A percentile compares a stretch with the other conserved stretches of the same genome.
These are phyloP conservation scores for Platycnemis pennipes DNA, from an alignment of 2,888 invertebrate genomes.

Conservation along the genomic window DNA sequence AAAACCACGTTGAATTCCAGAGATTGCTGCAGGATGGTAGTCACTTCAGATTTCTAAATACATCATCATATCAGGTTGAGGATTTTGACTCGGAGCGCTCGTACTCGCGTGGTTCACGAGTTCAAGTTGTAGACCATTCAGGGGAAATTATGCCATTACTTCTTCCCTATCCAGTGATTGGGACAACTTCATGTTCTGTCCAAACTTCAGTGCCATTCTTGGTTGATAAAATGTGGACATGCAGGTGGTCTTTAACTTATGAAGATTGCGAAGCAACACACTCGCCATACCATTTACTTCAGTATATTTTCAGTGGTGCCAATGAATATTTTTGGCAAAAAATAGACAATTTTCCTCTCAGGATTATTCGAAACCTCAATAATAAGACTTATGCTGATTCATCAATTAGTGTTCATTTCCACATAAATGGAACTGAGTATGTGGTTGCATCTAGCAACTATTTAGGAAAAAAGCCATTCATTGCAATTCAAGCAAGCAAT, in stretches of 20 bases:
- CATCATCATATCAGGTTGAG: neutral
- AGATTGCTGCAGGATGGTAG: neutral
- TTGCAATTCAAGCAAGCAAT: neutral
- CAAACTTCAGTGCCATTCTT: constrained; percentile 10
- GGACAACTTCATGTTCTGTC: constrained; percentile 13
- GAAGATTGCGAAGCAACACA: neutral
- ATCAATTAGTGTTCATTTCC: constrained; percentile 39
- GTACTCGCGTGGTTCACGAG: neutral
- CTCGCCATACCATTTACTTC: constrained; percentile 24
- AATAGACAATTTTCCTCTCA: neutral
- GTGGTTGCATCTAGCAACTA: neutral
- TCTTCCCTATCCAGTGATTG: constrained; percentile 29
- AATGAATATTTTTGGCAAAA: constrained; percentile 33
- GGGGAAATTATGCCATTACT: neutral
- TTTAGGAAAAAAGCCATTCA: neutral
- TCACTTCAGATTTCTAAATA: neutral
- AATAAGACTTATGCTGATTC: neutral
- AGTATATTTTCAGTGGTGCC: neutral
- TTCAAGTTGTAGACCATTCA: constrained; percentile 33
- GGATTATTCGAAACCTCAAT: neutral
- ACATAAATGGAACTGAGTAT: constrained; percentile 68
- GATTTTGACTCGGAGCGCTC: neutral
- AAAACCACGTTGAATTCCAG: neutral
- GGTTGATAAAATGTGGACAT: neutral
- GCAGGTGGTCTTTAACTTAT: neutral